Percentiles rank a stretch among this genome's conserved stretches.
Conservation (phyloP, 2,888 invertebrate genomes). For the Chorisops tibialis region DNA sequence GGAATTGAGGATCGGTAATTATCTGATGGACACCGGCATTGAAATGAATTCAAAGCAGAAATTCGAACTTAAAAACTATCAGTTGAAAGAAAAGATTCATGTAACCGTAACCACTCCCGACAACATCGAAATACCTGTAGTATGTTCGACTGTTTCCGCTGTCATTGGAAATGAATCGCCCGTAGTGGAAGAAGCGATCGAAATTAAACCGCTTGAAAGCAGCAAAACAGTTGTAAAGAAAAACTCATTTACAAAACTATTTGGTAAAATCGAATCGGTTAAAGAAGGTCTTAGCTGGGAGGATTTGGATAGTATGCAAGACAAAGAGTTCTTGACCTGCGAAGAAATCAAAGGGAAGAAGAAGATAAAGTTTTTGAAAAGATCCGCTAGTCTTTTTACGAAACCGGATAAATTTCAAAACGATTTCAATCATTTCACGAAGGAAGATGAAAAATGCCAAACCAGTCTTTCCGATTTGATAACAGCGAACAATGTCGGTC, state of each 20-base stretch:
- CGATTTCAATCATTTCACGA: neutral
- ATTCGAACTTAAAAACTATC: conserved; percentile 11
- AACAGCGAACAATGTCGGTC: conserved; percentile 49
- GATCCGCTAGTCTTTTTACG: conserved; percentile 12
- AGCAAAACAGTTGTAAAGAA: neutral
- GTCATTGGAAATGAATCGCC: conserved; percentile 39
- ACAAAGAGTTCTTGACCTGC: conserved; percentile 39
- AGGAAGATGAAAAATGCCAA: conserved; percentile 36
- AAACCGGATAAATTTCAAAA: conserved; percentile 12
- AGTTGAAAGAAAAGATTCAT: conserved; percentile 38
- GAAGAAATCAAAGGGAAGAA: neutral
- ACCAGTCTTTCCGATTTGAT: conserved; percentile 49
- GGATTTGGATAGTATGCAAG: conserved; percentile 41
- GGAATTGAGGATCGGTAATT: conserved; percentile 50
- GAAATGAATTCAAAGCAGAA: conserved; percentile 42
- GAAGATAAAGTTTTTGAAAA: conserved; percentile 7
- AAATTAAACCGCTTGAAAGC: conserved; percentile 39
- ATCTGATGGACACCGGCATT: conserved; percentile 50
- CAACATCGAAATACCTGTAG: conserved; percentile 43
- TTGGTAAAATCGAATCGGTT: conserved; percentile 41
- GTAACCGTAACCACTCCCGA: conserved; percentile 50
- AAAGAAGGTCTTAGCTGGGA: conserved; percentile 47
- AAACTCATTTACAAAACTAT: conserved; percentile 8
- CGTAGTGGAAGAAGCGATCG: conserved; percentile 46
- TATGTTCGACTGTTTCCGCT: neutral